phyloP scores from a whole-genome alignment of 2,113 vertebrate species.

The Sorex araneus region DNA sequence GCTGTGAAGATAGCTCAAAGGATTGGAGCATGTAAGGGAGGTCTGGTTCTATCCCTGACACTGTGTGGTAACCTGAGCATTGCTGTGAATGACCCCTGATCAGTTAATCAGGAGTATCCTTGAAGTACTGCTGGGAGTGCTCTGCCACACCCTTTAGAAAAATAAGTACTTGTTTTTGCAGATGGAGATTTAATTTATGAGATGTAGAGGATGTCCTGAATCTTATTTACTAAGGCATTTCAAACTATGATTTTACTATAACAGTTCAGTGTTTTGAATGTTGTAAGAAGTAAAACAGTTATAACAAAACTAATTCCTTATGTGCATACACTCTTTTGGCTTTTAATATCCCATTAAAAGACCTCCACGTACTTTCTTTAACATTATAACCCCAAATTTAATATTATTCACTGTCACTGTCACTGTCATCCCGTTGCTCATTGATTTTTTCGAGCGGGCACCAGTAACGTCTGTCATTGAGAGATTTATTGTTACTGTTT shows the following conservation, averaged over 20 bases:
- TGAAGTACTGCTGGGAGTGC: too few relatives aligned
- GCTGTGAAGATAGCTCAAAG: not conserved
- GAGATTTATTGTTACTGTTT: too few relatives aligned
- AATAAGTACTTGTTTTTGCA: not conserved
- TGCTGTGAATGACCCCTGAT: not conserved
- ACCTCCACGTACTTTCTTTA: not conserved
- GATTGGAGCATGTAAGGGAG: too few relatives aligned
- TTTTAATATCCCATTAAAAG: constrained; percentile 19
- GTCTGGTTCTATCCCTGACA: not conserved
- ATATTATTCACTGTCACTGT: too few relatives aligned
- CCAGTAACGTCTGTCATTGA: too few relatives aligned
- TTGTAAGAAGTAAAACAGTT: not conserved
- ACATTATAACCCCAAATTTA: constrained; percentile 45
- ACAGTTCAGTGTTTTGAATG: not conserved
- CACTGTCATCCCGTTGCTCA: too few relatives aligned
- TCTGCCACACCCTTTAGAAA: too few relatives aligned
- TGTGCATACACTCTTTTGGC: not conserved
- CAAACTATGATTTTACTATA: not conserved
- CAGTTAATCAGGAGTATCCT: too few relatives aligned
- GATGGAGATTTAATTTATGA: not conserved
- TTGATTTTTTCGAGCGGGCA: too few relatives aligned
- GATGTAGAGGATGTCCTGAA: not conserved
- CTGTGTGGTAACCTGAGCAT: not conserved
- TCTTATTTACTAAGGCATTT: not conserved
- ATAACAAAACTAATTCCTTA: constrained; percentile 33